These are phyloP conservation scores for Oryzias woworae DNA, from an alignment of 2,113 vertebrate species.

Conservation along the genomic window DNA sequence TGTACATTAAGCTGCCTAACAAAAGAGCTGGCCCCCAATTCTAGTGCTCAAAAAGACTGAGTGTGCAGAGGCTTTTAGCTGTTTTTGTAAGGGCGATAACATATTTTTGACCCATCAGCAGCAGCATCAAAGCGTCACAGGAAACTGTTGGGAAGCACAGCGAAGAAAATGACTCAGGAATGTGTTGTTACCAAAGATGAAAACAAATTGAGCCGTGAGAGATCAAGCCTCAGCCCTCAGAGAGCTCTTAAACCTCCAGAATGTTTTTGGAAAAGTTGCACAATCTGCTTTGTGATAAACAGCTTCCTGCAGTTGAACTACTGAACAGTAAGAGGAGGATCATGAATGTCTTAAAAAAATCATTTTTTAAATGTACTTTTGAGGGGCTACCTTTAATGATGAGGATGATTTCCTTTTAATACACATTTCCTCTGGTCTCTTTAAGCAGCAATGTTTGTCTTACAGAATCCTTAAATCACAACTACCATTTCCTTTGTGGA, in stretches of 20 bases:
- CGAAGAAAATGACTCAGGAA: slow-evolving; percentile 25
- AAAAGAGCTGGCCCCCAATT: slow-evolving; percentile 24
- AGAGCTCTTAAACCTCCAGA: not conserved
- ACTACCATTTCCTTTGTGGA: no score
- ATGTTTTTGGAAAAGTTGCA: not conserved
- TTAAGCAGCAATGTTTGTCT: no score
- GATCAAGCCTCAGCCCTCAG: slow-evolving; percentile 4
- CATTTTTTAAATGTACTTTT: no score
- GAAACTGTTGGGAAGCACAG: slow-evolving; percentile 11
- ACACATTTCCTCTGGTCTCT: no score
- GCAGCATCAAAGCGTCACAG: slow-evolving; percentile 5
- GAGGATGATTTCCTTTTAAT: no score
- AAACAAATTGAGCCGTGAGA: no score
- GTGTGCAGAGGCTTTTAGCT: slow-evolving; percentile 6
- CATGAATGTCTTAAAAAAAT: no score
- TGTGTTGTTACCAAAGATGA: not conserved
- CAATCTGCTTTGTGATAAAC: slow-evolving; percentile 14
- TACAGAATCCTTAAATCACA: no score
- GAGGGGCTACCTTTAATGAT: no score
- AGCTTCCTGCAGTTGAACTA: not conserved
- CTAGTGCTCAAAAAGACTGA: not conserved
- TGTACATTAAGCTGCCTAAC: slow-evolving; percentile 50
- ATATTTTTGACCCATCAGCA: not conserved
- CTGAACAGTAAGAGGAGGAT: not conserved
- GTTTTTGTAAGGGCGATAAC: slow-evolving; percentile 12